Evolutionary conservation across 2,888 invertebrate species (phyloP).

Genomic region (Melanchra persicariae): DNA sequence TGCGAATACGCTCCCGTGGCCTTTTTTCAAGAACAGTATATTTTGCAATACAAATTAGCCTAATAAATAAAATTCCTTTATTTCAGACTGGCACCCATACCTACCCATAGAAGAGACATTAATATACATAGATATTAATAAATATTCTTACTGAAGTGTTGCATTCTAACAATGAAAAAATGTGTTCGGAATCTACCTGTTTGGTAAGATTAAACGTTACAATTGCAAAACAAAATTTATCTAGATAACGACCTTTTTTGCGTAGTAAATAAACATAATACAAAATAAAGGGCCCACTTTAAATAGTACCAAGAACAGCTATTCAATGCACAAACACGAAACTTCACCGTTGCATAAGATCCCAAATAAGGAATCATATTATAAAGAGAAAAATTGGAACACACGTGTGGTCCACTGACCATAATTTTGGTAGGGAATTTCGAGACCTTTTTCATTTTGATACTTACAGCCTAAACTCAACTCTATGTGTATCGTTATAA

Average conservation of each 20-base stretch:
- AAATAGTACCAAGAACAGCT: slow-evolving; percentile 2
- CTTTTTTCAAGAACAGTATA: too few relatives aligned
- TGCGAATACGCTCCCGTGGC: too few relatives aligned
- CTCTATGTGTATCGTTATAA: background rate
- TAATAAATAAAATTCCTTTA: too few relatives aligned
- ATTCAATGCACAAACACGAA: slow-evolving; percentile 45
- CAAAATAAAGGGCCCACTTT: slow-evolving; percentile 12
- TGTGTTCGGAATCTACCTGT: too few relatives aligned
- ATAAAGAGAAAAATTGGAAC: slow-evolving; percentile 62
- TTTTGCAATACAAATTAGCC: too few relatives aligned
- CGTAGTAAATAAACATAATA: slow-evolving; percentile 11
- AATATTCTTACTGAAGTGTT: too few relatives aligned
- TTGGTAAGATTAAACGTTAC: too few relatives aligned
- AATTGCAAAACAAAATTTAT: too few relatives aligned
- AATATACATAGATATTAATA: too few relatives aligned
- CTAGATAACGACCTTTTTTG: background rate
- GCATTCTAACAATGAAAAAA: too few relatives aligned
- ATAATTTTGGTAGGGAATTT: slow-evolving; percentile 53
- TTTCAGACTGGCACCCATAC: too few relatives aligned
- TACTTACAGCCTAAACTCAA: slow-evolving; percentile 15
- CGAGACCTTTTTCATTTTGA: slow-evolving; percentile 42
- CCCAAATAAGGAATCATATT: slow-evolving; percentile 41
- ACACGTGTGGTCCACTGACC: slow-evolving; percentile 66
- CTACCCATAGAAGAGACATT: too few relatives aligned
- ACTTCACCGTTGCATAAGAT: slow-evolving; percentile 23